These are phyloP conservation scores for Limosa lapponica DNA, from an alignment of 2,797 vertebrate species.

Conservation along the genomic window DNA sequence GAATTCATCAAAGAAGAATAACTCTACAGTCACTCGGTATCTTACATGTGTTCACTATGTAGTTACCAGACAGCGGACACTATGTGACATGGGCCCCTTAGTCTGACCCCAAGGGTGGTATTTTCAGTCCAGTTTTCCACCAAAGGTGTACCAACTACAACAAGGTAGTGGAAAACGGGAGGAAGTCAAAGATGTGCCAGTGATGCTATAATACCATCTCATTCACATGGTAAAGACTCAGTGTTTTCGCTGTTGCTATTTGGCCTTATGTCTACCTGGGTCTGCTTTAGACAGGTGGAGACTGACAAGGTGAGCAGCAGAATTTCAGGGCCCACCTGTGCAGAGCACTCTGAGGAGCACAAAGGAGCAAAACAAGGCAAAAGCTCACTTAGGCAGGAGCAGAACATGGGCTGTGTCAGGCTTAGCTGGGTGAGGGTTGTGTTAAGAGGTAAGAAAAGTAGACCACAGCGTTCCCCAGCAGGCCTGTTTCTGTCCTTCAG, in stretches of 20 bases:
- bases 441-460: not conserved
- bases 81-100: not conserved
- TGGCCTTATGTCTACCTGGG: not conserved
- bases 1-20: not conserved
- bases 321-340: not conserved
- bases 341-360: not conserved
- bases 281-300: not conserved
- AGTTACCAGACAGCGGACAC: not conserved
- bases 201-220: not conserved
- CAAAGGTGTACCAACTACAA: not conserved
- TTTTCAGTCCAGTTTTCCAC: not conserved
- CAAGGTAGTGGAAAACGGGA: not conserved
- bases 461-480: not conserved
- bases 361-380: not conserved
- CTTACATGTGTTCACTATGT: not conserved
- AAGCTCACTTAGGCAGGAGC: not conserved
- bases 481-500: not conserved
- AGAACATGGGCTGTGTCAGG: accelerated
- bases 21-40: not conserved
- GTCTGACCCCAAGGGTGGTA: accelerated
- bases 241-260: not conserved
- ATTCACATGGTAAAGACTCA: not conserved
- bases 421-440: not conserved
- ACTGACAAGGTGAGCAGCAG: not conserved
- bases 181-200: not conserved